Conservation (phyloP, 2,797 vertebrate species). For the Threskiornis aethiopicus region DNA sequence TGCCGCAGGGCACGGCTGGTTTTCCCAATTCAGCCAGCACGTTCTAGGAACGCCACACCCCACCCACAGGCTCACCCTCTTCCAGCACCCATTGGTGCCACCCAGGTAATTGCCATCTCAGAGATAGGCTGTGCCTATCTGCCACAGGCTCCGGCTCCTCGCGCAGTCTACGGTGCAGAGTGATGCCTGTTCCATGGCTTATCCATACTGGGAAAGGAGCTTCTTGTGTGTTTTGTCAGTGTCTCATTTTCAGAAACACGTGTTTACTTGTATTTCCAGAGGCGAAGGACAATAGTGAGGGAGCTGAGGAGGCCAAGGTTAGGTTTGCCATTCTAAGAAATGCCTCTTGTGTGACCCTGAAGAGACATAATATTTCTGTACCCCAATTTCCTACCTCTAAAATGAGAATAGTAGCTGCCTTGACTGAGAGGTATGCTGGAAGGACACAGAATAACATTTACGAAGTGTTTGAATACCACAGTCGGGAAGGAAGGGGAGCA, state of each 20-base stretch:
- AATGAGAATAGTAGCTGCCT: not conserved
- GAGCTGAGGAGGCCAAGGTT: not conserved
- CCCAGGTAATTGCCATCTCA: not conserved
- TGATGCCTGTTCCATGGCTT: not conserved
- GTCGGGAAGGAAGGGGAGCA: not conserved
- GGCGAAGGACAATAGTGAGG: not conserved
- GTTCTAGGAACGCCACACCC: conserved; percentile 25
- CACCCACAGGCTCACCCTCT: not conserved
- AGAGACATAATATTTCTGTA: not conserved
- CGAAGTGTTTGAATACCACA: not conserved
- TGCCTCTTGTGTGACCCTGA: not conserved
- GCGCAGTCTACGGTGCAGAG: not conserved
- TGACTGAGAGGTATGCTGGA: not conserved
- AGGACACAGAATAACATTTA: not conserved
- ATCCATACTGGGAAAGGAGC: not conserved
- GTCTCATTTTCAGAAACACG: not conserved
- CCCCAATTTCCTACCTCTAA: not conserved
- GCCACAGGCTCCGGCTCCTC: not conserved
- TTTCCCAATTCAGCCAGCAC: not conserved
- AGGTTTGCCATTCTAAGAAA: not conserved
- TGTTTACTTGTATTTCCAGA: not conserved
- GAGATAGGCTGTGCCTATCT: not conserved
- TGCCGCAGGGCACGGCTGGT: not conserved
- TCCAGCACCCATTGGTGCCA: not conserved
- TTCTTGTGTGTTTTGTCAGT: not conserved